Percentiles rank a stretch among this genome's conserved stretches.
Conservation (phyloP, 2,113 vertebrate species). For the Semicossyphus pulcher region DNA sequence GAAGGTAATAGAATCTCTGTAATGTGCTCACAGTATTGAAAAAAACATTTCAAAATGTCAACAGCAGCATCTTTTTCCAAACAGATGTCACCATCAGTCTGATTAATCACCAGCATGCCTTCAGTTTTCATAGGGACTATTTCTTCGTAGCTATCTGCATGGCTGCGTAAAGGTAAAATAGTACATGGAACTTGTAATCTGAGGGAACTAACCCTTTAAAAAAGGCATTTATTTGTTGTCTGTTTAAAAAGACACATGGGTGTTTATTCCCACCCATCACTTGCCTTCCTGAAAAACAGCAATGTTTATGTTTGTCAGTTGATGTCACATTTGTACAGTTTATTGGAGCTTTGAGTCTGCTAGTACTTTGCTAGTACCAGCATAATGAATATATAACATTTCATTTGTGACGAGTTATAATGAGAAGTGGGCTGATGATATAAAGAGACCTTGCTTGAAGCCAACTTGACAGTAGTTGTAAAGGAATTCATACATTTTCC, state of each 20-base stretch:
- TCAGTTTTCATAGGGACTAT: neutral
- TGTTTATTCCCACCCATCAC: neutral
- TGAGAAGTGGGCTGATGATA: conserved; percentile 15
- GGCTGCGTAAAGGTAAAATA: neutral
- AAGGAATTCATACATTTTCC: conserved; percentile 10
- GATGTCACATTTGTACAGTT: neutral
- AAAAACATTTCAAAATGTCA: neutral
- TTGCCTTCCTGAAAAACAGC: neutral
- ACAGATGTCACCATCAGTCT: too few relatives aligned
- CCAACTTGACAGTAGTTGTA: neutral
- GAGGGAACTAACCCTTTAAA: neutral
- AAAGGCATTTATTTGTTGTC: neutral
- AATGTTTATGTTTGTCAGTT: neutral
- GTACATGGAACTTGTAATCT: neutral
- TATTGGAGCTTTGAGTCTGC: conserved; percentile 2
- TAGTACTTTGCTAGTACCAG: neutral
- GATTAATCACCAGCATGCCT: neutral
- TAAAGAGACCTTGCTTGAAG: conserved; percentile 27
- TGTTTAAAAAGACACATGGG: neutral
- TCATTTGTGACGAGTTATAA: neutral
- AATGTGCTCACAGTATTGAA: neutral
- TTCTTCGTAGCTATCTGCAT: neutral
- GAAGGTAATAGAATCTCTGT: too few relatives aligned
- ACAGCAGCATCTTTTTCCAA: too few relatives aligned
- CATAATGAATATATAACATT: neutral